phyloP scores from a whole-genome alignment of 2,797 vertebrate genomes.

The Epinephelus coioides region DNA sequence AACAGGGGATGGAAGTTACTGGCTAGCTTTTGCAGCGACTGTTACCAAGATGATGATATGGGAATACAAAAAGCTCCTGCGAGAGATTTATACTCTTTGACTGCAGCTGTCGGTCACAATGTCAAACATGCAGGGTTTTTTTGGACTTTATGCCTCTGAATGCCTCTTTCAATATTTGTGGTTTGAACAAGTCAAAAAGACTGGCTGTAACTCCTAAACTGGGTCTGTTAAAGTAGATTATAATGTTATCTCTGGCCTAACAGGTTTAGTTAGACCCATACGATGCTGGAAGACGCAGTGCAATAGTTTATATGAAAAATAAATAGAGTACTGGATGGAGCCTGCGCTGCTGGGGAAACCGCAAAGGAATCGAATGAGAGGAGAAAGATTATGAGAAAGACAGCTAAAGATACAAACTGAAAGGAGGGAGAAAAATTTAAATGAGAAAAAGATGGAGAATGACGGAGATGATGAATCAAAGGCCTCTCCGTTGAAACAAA shows the following conservation, averaged over 20 bases:
- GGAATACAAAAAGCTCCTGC: background rate
- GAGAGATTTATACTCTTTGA: slow-evolving; percentile 19
- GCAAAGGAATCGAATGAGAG: slow-evolving; percentile 31
- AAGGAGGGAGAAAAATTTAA: background rate
- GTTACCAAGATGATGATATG: background rate
- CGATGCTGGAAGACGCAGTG: slow-evolving; percentile 31
- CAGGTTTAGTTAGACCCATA: slow-evolving; percentile 45
- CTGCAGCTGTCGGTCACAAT: slow-evolving; percentile 11
- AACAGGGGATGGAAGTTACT: slow-evolving; percentile 14
- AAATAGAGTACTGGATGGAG: slow-evolving; percentile 41
- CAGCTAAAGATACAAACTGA: slow-evolving; percentile 42
- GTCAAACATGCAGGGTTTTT: slow-evolving; percentile 16
- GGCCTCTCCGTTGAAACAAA: background rate
- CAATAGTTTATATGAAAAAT: slow-evolving; percentile 56
- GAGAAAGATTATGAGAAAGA: slow-evolving; percentile 48
- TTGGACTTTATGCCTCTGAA: slow-evolving; percentile 34
- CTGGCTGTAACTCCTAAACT: slow-evolving; percentile 11
- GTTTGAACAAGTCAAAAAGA: slow-evolving; percentile 45
- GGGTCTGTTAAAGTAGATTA: slow-evolving; percentile 47
- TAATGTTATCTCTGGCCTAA: slow-evolving; percentile 42
- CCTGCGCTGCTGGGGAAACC: slow-evolving; percentile 37
- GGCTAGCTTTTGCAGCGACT: slow-evolving; percentile 13
- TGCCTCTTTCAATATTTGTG: slow-evolving; percentile 35
- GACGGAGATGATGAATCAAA: background rate
- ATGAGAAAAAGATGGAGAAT: slow-evolving; percentile 1